phyloP scores from a whole-genome alignment of 2,888 invertebrate species.

The Muschampia staudingeri region DNA sequence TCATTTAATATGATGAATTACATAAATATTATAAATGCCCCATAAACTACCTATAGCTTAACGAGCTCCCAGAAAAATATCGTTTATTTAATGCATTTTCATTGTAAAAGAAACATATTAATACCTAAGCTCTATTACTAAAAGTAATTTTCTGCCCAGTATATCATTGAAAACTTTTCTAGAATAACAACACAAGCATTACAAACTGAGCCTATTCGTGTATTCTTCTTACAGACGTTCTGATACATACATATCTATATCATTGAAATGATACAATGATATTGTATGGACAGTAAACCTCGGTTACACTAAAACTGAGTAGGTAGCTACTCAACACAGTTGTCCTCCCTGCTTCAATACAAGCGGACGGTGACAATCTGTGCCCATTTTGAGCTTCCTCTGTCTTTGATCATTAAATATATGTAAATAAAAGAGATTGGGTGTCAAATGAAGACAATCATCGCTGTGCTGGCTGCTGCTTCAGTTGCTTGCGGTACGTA shows the following conservation, averaged over 20 bases:
- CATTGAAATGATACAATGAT: neutral
- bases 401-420: conserved; percentile 16
- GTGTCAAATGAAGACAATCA: conserved; percentile 61
- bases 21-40: too few species aligned
- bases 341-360: conserved; percentile 23
- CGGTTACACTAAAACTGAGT: neutral
- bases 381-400: conserved; percentile 32
- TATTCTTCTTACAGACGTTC: neutral
- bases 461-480: conserved; percentile 58
- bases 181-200: too few species aligned
- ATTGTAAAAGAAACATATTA: too few species aligned
- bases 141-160: too few species aligned
- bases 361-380: conserved; percentile 43
- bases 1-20: too few species aligned
- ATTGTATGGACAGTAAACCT: conserved; percentile 14
- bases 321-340: conserved; percentile 23
- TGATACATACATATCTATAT: neutral
- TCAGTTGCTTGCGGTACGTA: conserved; percentile 67
- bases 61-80: too few species aligned
- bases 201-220: too few species aligned
- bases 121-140: too few species aligned
- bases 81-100: too few species aligned
- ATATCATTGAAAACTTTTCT: too few species aligned
- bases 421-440: conserved; percentile 26
- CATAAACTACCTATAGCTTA: too few species aligned